These are phyloP conservation scores for Tragelaphus strepsiceros DNA, from an alignment of 2,113 vertebrate species.

Conservation along the genomic window DNA sequence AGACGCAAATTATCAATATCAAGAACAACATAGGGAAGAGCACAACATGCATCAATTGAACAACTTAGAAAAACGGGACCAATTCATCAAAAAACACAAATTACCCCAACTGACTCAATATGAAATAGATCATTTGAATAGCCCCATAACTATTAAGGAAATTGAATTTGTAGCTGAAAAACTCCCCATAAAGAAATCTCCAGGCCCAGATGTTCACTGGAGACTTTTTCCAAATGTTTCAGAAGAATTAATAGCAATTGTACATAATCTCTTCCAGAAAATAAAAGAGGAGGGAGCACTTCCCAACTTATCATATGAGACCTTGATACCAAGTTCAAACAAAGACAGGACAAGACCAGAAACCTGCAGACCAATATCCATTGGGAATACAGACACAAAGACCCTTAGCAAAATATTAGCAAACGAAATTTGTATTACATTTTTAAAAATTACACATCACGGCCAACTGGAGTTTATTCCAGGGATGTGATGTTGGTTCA, in stretches of 20 bases:
- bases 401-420: not conserved
- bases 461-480: not conserved
- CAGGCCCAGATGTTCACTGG: not conserved
- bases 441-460: not conserved
- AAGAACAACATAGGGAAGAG: not conserved
- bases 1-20: not conserved
- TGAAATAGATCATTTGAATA: not conserved
- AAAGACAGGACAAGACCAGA: not conserved
- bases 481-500: not conserved
- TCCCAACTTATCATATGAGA: not conserved
- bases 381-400: not conserved
- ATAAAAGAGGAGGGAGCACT: not conserved
- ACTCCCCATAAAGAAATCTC: not conserved
- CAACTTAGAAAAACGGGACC: not conserved
- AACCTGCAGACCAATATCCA: not conserved
- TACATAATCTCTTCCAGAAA: not conserved
- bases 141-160: not conserved
- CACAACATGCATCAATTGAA: not conserved
- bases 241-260: not conserved
- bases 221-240: not conserved
- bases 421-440: not conserved
- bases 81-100: not conserved
- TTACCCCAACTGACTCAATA: not conserved
- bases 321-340: not conserved
- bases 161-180: not conserved